phyloP scores from a whole-genome alignment of 37 sponge, comb jelly and placozoan species.

The Corticium candelabrum region DNA sequence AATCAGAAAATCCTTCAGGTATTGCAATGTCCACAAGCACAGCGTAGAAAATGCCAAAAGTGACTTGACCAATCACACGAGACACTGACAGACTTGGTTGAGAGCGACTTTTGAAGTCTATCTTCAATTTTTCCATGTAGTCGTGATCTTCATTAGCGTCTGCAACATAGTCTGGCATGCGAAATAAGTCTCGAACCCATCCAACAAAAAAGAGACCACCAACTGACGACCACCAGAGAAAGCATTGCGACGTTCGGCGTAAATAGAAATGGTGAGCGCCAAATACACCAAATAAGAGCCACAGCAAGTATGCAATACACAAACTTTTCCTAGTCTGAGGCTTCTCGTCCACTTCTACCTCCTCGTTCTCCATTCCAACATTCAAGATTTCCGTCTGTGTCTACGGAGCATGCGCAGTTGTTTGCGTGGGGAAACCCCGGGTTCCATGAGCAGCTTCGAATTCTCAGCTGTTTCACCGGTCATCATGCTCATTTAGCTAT shows the following conservation, averaged over 20 bases:
- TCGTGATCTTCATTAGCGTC: constrained; percentile 48
- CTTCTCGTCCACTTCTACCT: too few relatives aligned
- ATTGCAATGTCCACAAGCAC: constrained; percentile 24
- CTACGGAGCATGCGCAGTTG: too few relatives aligned
- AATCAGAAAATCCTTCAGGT: constrained; percentile 19
- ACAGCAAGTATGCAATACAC: constrained; percentile 1
- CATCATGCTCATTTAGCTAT: too few relatives aligned
- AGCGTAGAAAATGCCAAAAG: constrained; percentile 40
- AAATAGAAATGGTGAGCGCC: constrained; percentile 87
- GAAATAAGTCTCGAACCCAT: constrained; percentile 54
- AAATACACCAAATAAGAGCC: constrained; percentile 40
- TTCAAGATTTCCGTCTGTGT: too few relatives aligned
- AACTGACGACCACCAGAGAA: constrained; percentile 58
- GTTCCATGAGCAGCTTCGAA: too few relatives aligned
- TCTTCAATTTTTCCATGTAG: not conserved
- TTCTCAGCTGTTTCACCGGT: too few relatives aligned
- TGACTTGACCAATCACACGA: constrained; percentile 40
- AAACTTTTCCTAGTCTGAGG: constrained; percentile 16
- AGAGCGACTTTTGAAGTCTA: not conserved
- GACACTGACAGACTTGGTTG: not conserved
- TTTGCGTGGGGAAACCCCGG: too few relatives aligned
- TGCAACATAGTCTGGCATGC: constrained; percentile 55
- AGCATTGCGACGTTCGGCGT: constrained; percentile 55
- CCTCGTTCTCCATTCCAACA: too few relatives aligned
- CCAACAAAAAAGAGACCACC: constrained; percentile 63